Evolutionary conservation across 2,888 invertebrate species (phyloP).

Genomic region (Chorisops tibialis): DNA sequence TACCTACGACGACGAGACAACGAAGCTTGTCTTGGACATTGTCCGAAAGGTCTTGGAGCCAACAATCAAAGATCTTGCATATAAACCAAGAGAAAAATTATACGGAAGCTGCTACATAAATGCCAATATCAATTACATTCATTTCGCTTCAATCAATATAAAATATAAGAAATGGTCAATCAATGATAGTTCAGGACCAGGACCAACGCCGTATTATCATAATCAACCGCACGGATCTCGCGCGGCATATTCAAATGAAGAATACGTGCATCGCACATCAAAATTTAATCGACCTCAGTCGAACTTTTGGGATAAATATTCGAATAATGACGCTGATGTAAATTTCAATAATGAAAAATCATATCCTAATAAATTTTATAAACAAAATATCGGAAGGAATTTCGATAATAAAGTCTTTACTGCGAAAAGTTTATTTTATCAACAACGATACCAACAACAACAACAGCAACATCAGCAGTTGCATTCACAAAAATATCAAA

Average conservation of each 20-base stretch:
- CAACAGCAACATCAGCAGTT: too few relatives aligned
- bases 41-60: conserved; percentile 17
- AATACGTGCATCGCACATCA: neutral
- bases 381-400: neutral
- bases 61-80: neutral
- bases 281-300: neutral
- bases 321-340: neutral
- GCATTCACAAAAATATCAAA: too few relatives aligned
- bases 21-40: conserved; percentile 16
- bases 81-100: neutral
- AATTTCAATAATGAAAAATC: neutral
- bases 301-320: conserved; percentile 13
- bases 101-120: conserved; percentile 1
- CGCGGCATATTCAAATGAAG: neutral
- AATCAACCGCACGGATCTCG: too few relatives aligned
- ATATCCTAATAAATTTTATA: neutral
- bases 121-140: neutral
- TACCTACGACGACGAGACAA: conserved; percentile 8
- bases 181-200: conserved; percentile 8
- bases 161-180: conserved; percentile 10
- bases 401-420: conserved; percentile 4
- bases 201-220: too few relatives aligned
- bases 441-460: too few relatives aligned
- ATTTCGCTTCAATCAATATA: neutral
- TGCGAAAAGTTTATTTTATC: too few relatives aligned